Percentiles rank a stretch among this genome's conserved stretches.
phyloP scores from a whole-genome alignment of 2,113 vertebrate species.

The Macheiramphus alcinus region DNA sequence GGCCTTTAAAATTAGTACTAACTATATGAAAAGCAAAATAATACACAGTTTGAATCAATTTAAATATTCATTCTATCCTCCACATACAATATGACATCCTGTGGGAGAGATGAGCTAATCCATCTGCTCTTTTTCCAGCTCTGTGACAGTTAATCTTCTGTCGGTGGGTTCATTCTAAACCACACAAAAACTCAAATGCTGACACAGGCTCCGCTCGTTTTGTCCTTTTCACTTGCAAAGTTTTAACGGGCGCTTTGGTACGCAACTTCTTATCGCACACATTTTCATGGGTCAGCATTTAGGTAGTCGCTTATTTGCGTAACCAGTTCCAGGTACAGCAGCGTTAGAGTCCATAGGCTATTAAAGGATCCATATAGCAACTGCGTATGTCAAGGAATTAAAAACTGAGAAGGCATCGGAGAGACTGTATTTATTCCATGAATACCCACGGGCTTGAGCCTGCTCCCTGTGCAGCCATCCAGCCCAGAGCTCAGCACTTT shows the following conservation, averaged over 20 bases:
- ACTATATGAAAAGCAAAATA: background rate
- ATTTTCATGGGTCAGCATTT: background rate
- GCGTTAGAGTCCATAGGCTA: background rate
- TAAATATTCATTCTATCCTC: conserved; percentile 2
- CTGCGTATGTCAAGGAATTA: background rate
- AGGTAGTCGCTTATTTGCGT: background rate
- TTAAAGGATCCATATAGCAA: background rate
- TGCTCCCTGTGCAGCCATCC: background rate
- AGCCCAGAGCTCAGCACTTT: background rate
- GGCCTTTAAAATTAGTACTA: conserved; percentile 8
- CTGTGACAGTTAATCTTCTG: background rate
- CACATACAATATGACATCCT: conserved; percentile 9
- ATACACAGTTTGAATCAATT: background rate
- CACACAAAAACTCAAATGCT: background rate
- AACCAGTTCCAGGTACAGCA: background rate
- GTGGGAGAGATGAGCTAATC: conserved; percentile 44
- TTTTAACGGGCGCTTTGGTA: background rate
- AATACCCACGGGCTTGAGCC: background rate
- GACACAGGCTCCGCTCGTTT: background rate
- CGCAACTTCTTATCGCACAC: background rate
- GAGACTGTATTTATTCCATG: background rate
- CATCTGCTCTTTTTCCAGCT: background rate
- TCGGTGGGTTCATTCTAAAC: background rate
- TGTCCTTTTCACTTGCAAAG: background rate
- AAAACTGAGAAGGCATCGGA: background rate